phyloP scores from a whole-genome alignment of 2,113 vertebrate genomes.

The Cariama cristata region DNA sequence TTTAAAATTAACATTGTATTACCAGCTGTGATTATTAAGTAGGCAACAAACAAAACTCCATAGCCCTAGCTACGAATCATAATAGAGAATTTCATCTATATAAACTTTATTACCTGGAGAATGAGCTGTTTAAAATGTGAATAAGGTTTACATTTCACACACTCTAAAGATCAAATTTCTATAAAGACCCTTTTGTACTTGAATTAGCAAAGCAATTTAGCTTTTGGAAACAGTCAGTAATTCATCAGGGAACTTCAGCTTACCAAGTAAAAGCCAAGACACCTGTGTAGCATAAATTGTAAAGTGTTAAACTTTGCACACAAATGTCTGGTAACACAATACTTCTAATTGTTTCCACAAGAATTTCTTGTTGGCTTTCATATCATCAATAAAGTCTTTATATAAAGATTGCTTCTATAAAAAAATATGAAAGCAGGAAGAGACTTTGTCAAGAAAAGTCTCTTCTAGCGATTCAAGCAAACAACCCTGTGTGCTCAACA shows the following conservation, averaged over 20 bases:
- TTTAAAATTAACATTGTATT: not conserved
- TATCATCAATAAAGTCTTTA: not conserved
- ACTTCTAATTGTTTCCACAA: not conserved
- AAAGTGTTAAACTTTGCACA: not conserved
- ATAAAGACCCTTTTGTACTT: not conserved
- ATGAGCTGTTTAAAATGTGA: not conserved
- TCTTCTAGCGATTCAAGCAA: not conserved
- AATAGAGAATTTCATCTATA: not conserved
- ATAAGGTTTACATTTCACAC: not conserved
- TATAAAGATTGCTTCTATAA: not conserved
- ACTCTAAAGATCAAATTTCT: not conserved
- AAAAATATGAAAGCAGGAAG: not conserved
- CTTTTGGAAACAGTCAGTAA: not conserved
- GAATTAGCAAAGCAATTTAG: not conserved
- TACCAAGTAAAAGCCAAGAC: not conserved
- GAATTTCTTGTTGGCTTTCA: not conserved
- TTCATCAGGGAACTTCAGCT: not conserved
- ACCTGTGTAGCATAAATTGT: not conserved
- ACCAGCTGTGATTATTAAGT: not conserved
- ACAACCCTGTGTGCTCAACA: fast-evolving
- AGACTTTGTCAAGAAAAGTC: not conserved
- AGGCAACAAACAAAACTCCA: not conserved
- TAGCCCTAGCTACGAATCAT: not conserved
- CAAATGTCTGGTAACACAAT: not conserved
- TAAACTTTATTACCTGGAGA: not conserved